Evolutionary conservation across 2,888 invertebrate genomes (phyloP).

Genomic region (Heliconius ethilla): DNA sequence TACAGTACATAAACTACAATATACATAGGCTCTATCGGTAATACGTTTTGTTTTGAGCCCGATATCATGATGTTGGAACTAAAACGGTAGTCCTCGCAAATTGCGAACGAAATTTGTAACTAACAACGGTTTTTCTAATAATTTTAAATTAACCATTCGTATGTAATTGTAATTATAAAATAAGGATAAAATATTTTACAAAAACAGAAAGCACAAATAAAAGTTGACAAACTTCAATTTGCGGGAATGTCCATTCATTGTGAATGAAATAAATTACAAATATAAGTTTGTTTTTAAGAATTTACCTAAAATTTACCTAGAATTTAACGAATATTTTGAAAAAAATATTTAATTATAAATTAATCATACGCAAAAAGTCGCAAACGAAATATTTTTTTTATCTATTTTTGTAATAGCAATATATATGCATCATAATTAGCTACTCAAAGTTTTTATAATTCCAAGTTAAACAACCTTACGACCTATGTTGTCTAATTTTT

Average conservation of each 20-base stretch:
- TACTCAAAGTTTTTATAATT: background rate
- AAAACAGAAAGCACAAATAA: too few relatives aligned
- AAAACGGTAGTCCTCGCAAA: slow-evolving; percentile 43
- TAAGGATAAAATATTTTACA: too few relatives aligned
- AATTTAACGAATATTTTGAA: too few relatives aligned
- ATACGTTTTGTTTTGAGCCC: slow-evolving; percentile 28
- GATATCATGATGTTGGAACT: slow-evolving; percentile 43
- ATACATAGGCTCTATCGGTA: slow-evolving; percentile 16
- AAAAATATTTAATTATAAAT: too few relatives aligned
- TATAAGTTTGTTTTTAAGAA: too few relatives aligned
- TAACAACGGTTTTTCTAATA: slow-evolving; percentile 38
- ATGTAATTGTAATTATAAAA: background rate
- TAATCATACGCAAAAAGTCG: too few relatives aligned
- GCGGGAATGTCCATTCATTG: too few relatives aligned
- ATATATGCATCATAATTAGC: background rate
- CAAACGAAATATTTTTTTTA: too few relatives aligned
- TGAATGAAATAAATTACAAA: too few relatives aligned
- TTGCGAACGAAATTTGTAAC: slow-evolving; percentile 43
- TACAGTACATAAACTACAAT: slow-evolving; percentile 7
- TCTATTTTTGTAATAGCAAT: background rate
- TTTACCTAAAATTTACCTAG: too few relatives aligned
- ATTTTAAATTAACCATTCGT: slow-evolving; percentile 30
- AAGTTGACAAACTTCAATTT: too few relatives aligned
- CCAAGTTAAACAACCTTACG: slow-evolving; percentile 15
- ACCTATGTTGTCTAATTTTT: slow-evolving; percentile 39